Conservation (phyloP, 1,140 invertebrate genomes). For the Neoseiulus cucumeris region DNA sequence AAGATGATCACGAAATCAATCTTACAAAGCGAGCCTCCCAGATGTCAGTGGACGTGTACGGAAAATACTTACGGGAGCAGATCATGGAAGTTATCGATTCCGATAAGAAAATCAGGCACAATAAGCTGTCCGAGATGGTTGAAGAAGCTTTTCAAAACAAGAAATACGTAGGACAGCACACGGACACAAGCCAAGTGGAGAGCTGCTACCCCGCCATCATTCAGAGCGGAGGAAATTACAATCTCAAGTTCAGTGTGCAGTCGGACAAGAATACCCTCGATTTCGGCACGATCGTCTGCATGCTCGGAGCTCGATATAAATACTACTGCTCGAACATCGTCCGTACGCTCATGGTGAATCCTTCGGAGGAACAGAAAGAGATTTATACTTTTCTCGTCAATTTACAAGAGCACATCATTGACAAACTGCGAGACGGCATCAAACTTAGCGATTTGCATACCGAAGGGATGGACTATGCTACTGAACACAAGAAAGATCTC, state of each 20-base stretch:
- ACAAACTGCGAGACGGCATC: slow-evolving; percentile 54
- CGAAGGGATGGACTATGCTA: slow-evolving; percentile 53
- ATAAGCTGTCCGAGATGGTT: slow-evolving; percentile 80
- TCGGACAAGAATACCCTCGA: slow-evolving; percentile 73
- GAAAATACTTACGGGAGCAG: slow-evolving; percentile 87
- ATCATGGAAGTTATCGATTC: slow-evolving; percentile 97
- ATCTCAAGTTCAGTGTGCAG: slow-evolving; percentile 84
- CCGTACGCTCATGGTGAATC: slow-evolving; percentile 89
- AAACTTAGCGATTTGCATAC: slow-evolving; percentile 80
- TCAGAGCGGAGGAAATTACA: slow-evolving; percentile 92
- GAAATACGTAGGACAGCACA: slow-evolving; percentile 64
- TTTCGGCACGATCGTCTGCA: slow-evolving; percentile 89
- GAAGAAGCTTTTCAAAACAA: slow-evolving; percentile 74
- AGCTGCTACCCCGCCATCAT: slow-evolving; percentile 97
- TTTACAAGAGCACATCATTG: slow-evolving; percentile 77
- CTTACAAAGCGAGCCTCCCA: slow-evolving; percentile 83
- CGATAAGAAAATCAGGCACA: slow-evolving; percentile 73
- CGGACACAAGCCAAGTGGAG: slow-evolving; percentile 69
- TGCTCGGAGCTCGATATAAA: slow-evolving; percentile 81
- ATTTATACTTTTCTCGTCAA: slow-evolving; percentile 82
- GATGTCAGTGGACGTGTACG: slow-evolving; percentile 83
- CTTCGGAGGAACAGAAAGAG: slow-evolving; percentile 48
- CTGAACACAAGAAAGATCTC: slow-evolving; percentile 64
- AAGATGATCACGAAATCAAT: slow-evolving; percentile 79
- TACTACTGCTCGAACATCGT: slow-evolving; percentile 97